Evolutionary conservation across 2,113 vertebrate species (phyloP).

Genomic region (Raja brachyura): DNA sequence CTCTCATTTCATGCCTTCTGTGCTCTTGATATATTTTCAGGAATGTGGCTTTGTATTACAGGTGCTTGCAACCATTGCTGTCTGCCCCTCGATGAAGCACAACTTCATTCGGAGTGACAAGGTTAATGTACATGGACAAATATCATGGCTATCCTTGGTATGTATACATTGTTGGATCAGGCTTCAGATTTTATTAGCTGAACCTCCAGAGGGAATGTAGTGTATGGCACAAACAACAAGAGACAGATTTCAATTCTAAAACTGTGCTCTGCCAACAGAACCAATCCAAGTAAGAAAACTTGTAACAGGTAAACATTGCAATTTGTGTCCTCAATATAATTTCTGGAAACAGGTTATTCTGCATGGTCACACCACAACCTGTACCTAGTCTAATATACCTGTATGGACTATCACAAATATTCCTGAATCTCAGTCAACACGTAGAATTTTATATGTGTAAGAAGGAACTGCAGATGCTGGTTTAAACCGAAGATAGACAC

Average conservation of each 20-base stretch:
- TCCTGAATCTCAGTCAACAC: not conserved
- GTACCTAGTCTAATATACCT: not conserved
- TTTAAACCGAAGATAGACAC: too few species aligned
- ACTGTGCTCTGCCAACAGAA: not conserved
- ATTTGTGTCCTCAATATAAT: not conserved
- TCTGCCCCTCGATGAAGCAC: not conserved
- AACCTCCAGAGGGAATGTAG: not conserved
- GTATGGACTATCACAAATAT: not conserved
- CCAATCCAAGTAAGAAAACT: not conserved
- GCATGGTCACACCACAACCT: too few species aligned
- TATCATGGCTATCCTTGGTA: not conserved
- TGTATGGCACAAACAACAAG: not conserved
- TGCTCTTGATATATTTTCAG: not conserved
- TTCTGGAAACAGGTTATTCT: not conserved
- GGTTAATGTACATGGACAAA: not conserved
- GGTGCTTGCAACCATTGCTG: not conserved
- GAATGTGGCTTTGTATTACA: not conserved
- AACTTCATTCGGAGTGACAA: too few species aligned
- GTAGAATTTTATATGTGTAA: not conserved
- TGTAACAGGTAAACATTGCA: not conserved
- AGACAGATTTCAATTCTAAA: not conserved
- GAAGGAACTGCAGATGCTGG: too few species aligned
- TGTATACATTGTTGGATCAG: too few species aligned
- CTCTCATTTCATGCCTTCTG: not conserved
- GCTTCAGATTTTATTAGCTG: not conserved